Percentiles rank a stretch among this genome's conserved stretches.
These are phyloP conservation scores for Takifugu rubripes DNA, from an alignment of 2,797 vertebrate species.

Conservation along the genomic window DNA sequence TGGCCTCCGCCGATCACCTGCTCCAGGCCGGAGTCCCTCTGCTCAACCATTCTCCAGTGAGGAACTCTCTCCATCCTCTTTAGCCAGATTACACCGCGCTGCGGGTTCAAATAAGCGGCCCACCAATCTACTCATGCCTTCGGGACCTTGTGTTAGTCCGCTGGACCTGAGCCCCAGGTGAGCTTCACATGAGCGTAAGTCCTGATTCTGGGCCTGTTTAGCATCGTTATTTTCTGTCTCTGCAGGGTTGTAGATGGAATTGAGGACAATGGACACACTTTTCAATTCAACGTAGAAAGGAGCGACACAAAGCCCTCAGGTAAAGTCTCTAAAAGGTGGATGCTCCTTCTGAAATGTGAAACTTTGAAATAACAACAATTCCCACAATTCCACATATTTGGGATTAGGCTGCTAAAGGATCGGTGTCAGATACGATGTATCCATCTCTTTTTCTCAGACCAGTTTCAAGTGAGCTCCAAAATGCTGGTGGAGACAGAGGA, in stretches of 20 bases:
- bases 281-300: constrained; percentile 81
- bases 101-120: constrained; percentile 61
- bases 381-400: too few species aligned
- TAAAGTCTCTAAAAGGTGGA: constrained; percentile 28
- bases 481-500: constrained; percentile 82
- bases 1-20: constrained; percentile 75
- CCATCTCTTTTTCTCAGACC: constrained; percentile 57
- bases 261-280: constrained; percentile 83
- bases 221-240: constrained; percentile 19
- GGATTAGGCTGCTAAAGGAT: background rate
- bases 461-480: constrained; percentile 58
- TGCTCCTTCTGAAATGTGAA: background rate
- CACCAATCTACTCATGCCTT: constrained; percentile 84
- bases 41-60: constrained; percentile 57
- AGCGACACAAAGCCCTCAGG: constrained; percentile 61
- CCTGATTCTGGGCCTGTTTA: background rate
- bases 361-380: too few species aligned
- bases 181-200: constrained; percentile 1
- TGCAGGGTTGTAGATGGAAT: constrained; percentile 91
- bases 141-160: constrained; percentile 78
- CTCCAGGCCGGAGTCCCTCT: constrained; percentile 68
- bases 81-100: constrained; percentile 31
- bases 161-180: constrained; percentile 91
- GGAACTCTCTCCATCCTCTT: constrained; percentile 31
- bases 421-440: background rate